These are phyloP conservation scores for Ormia ochracea DNA, from an alignment of 2,888 invertebrate species.

Conservation along the genomic window DNA sequence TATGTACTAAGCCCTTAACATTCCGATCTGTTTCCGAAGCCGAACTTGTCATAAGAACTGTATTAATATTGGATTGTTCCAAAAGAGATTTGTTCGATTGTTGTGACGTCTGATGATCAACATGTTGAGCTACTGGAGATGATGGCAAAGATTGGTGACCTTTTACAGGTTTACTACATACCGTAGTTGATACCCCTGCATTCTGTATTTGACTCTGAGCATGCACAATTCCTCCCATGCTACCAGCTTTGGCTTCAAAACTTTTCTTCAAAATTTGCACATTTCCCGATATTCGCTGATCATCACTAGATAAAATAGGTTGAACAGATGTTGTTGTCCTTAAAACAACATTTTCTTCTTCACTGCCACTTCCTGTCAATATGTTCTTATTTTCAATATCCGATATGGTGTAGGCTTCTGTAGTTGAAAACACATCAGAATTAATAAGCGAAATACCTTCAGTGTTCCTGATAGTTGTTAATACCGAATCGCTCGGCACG, in stretches of 20 bases:
- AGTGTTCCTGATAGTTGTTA: slow-evolving; percentile 58
- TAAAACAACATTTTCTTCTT: slow-evolving; percentile 68
- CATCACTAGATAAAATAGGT: slow-evolving; percentile 67
- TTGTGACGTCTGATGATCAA: slow-evolving; percentile 69
- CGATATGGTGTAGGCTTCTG: slow-evolving; percentile 77
- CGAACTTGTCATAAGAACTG: slow-evolving; percentile 51
- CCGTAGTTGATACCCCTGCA: background rate
- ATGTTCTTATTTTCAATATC: slow-evolving; percentile 71
- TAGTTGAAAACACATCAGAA: slow-evolving; percentile 79
- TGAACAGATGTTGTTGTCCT: slow-evolving; percentile 61
- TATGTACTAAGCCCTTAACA: slow-evolving; percentile 85
- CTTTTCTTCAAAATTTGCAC: slow-evolving; percentile 91
- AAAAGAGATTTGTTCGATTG: slow-evolving; percentile 45
- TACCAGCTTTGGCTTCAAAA: slow-evolving; percentile 86
- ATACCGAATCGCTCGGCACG: slow-evolving; percentile 64
- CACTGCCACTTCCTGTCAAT: slow-evolving; percentile 59
- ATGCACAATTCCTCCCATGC: slow-evolving; percentile 62
- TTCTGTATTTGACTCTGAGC: slow-evolving; percentile 32
- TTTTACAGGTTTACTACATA: slow-evolving; percentile 69
- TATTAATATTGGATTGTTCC: slow-evolving; percentile 60
- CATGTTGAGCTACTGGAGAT: slow-evolving; percentile 80
- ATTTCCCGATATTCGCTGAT: slow-evolving; percentile 80
- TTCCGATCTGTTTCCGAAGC: slow-evolving; percentile 80
- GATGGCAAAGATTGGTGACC: slow-evolving; percentile 79
- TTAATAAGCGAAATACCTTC: slow-evolving; percentile 63